phyloP scores from a whole-genome alignment of 30 jellyfish, hydroid and myxozoan species.

The Nemopilema nomurai region DNA sequence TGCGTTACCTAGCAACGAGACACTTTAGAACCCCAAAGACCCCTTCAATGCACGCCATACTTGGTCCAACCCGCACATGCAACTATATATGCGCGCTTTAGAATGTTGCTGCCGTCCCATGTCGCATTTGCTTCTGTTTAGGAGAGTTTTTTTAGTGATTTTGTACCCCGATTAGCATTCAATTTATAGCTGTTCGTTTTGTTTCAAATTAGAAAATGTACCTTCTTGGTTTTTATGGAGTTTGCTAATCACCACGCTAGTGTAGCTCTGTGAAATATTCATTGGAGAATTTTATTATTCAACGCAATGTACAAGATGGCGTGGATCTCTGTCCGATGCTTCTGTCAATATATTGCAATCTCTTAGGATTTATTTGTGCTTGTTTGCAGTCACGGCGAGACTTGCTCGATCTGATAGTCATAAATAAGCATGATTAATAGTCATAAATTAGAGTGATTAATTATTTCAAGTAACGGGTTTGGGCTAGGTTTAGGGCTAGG shows the following conservation, averaged over 20 bases:
- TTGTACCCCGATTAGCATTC: not conserved
- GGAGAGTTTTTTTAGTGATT: not conserved
- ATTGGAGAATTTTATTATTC: conserved; percentile 30
- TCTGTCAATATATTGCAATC: not conserved
- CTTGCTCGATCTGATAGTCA: no score
- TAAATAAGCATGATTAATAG: no score
- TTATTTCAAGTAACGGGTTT: no score
- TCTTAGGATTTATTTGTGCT: no score
- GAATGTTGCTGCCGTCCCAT: not conserved
- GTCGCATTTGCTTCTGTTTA: not conserved
- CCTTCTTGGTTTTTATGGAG: conserved; percentile 6
- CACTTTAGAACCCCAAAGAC: no score
- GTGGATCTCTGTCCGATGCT: not conserved
- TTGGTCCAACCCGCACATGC: not conserved
- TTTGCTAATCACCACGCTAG: conserved; percentile 1
- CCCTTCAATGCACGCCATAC: not conserved
- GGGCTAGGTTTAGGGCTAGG: no score
- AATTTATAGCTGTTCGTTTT: not conserved
- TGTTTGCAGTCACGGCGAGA: no score
- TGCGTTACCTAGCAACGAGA: no score
- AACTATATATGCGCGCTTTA: not conserved
- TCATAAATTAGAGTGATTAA: no score
- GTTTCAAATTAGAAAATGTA: not conserved
- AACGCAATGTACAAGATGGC: not conserved
- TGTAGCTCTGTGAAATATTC: conserved; percentile 28